A percentile compares a stretch with the other conserved stretches of the same genome.
phyloP scores from a whole-genome alignment of 2,113 vertebrate species.

The Odocoileus virginianus region DNA sequence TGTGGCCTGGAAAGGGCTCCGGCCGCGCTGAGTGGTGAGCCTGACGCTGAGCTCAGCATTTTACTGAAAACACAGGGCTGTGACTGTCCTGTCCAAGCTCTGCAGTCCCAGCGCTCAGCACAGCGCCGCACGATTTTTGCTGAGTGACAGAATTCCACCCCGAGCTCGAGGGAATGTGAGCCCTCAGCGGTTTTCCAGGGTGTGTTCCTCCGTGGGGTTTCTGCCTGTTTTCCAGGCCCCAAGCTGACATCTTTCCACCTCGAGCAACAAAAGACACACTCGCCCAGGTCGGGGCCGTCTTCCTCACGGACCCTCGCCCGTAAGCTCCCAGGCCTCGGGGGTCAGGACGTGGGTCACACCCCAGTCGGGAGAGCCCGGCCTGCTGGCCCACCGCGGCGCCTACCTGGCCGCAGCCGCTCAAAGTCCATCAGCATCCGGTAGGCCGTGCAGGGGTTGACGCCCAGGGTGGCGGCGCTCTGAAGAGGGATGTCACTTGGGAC shows the following conservation, averaged over 20 bases:
- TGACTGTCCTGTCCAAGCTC: conserved; percentile 38
- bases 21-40: not conserved
- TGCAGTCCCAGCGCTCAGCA: conserved; percentile 40
- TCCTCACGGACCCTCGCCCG: accelerated
- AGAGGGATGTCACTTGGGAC: conserved; percentile 89
- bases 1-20: not conserved
- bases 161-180: not conserved
- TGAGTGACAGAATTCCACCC: conserved; percentile 36
- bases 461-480: conserved; percentile 89
- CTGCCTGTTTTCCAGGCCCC: not conserved
- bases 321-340: not conserved
- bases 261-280: not conserved
- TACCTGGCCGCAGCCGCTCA: conserved; percentile 88
- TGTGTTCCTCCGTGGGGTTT: not conserved
- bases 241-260: not conserved
- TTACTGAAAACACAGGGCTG: conserved; percentile 45
- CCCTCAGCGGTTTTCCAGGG: conserved; percentile 9
- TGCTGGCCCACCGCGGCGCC: accelerated
- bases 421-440: conserved; percentile 93
- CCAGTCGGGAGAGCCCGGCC: not conserved
- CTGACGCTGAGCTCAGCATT: conserved; percentile 53
- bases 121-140: conserved; percentile 18
- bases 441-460: conserved; percentile 95
- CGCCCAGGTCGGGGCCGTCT: not conserved
- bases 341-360: not conserved